Conservation (phyloP, 2,888 invertebrate species). For the Temnothorax rugatulus region DNA sequence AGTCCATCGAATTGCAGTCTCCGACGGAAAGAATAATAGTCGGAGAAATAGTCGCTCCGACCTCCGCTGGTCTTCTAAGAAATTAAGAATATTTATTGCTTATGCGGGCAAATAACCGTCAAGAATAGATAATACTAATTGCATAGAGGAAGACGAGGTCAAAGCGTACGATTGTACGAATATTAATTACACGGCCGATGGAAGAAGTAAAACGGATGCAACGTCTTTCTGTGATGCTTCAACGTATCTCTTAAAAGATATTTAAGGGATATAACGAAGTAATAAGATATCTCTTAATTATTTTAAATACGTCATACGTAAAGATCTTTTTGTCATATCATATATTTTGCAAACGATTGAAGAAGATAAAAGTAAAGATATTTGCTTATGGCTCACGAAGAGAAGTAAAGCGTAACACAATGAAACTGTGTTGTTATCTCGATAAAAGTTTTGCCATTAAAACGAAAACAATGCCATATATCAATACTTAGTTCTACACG, state of each 20-base stretch:
- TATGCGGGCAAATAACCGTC: not conserved
- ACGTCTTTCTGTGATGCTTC: not conserved
- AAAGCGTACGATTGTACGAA: not conserved
- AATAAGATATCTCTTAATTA: not conserved
- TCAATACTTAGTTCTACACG: slow-evolving; percentile 4
- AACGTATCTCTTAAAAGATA: not conserved
- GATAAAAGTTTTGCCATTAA: not conserved
- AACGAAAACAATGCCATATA: slow-evolving; percentile 29
- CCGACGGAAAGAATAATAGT: slow-evolving; percentile 26
- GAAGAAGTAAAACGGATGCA: not conserved
- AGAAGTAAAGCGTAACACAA: not conserved
- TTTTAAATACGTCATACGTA: not conserved
- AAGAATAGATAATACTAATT: not conserved
- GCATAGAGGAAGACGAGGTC: not conserved
- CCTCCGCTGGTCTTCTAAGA: not conserved
- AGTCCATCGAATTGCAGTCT: slow-evolving; percentile 3
- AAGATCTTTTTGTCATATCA: not conserved
- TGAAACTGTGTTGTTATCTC: not conserved
- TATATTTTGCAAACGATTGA: not conserved
- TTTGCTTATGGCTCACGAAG: not conserved
- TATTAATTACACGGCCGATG: too few relatives aligned
- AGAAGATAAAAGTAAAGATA: not conserved
- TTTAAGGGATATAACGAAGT: not conserved
- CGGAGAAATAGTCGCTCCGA: slow-evolving; percentile 23
- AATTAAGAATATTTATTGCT: slow-evolving; percentile 20